Evolutionary conservation across 92 coral and sea anemone species (phyloP), one percentile per base, ranked within the genome.

Genomic region (Umimayanthus kanabou): DNA sequence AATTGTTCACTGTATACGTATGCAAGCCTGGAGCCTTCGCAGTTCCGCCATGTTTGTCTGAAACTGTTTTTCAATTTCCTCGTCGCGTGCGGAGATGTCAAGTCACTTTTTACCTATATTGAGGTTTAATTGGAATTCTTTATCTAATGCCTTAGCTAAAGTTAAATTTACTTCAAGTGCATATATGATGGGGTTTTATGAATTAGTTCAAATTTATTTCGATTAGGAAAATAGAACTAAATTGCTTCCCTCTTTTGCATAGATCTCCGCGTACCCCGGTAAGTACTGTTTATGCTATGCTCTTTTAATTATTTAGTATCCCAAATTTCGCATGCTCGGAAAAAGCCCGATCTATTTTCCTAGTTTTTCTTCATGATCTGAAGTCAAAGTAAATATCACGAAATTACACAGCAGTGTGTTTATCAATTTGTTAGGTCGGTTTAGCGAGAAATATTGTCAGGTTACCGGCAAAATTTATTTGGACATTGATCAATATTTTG

Each of bases 161-260:
- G 25, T 79, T 30, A 76, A 87, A 87, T 87, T 76, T 80, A 79
- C 85, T 45, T 9, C 47, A 71, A 71, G 87, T 42, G 61, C 87
- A 83, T 83, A 1, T 69, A 67, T 43, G 64, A 82, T 82, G 86
- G 49, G 40, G 39, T n/a, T 66, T 83, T 29, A 43, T 69, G 77
- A 83, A 80, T 83, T 83, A 83, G 87, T 70, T 45, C 87, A 83
- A 83, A 83, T 83, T 83, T 83, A 83, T 83, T 83, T 83, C 76
- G 70, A 83, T 69, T 83, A 83, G 78, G 78, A 70, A 83, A 69
- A 83, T 83, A 42, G 25, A 70, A 45, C 67, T 70, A 83, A 83
- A 83, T 83, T 69, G 87, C 87, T 83, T 6, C 58, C 22, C 75
- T 82, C 78, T 43, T 75, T 83, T 83, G 64, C 87, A 83, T 83